phyloP scores from a whole-genome alignment of 2,888 invertebrate species.

The Dasysyrphus albostriatus region DNA sequence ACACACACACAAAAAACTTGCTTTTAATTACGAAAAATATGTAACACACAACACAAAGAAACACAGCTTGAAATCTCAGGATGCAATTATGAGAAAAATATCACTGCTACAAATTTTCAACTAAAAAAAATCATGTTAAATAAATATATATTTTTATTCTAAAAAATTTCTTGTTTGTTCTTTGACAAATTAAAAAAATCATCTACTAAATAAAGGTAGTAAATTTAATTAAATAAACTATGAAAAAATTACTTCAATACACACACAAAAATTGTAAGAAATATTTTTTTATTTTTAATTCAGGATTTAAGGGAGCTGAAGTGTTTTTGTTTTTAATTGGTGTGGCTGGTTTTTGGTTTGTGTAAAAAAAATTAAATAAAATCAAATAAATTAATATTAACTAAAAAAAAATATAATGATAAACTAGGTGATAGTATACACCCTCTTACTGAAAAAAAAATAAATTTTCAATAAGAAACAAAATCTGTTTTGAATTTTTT shows the following conservation, averaged over 20 bases:
- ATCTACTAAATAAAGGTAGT: conserved; percentile 42
- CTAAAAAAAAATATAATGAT: neutral
- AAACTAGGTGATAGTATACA: conserved; percentile 12
- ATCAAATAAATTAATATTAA: conserved; percentile 31
- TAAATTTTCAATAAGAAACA: conserved; percentile 59
- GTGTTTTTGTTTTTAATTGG: conserved; percentile 52
- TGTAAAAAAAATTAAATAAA: conserved; percentile 47
- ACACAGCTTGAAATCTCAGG: conserved; percentile 14
- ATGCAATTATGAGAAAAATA: conserved; percentile 63
- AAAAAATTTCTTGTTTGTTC: conserved; percentile 27
- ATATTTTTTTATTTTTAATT: conserved; percentile 43
- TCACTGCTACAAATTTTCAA: conserved; percentile 50
- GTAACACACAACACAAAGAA: conserved; percentile 44
- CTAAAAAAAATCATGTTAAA: conserved; percentile 32
- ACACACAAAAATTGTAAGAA: conserved; percentile 75
- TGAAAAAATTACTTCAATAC: conserved; percentile 64
- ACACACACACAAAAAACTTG: conserved; percentile 56
- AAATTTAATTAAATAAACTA: conserved; percentile 64
- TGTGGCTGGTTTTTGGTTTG: conserved; percentile 49
- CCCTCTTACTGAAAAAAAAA: conserved; percentile 28
- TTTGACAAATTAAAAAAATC: conserved; percentile 33
- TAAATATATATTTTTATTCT: conserved; percentile 47
- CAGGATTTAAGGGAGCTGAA: conserved; percentile 50
- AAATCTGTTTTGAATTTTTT: conserved; percentile 49
- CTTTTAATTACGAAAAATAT: conserved; percentile 45